These are phyloP conservation scores for Psylliodes chrysocephalus DNA, from an alignment of 2,888 invertebrate species.

Conservation along the genomic window DNA sequence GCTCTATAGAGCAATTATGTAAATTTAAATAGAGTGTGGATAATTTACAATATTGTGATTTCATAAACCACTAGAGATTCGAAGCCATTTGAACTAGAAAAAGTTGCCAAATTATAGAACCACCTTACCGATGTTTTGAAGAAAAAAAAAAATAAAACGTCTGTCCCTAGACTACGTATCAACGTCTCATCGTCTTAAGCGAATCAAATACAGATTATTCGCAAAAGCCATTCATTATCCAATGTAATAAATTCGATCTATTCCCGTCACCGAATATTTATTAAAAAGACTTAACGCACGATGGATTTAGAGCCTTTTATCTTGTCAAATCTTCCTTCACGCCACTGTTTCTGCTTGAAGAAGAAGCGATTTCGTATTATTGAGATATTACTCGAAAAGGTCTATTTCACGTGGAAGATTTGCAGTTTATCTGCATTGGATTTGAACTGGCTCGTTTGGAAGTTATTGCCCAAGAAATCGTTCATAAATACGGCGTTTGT, in stretches of 20 bases:
- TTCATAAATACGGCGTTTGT: slow-evolving; percentile 30
- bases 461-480: slow-evolving; percentile 27
- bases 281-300: slow-evolving; percentile 7
- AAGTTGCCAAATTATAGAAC: too few relatives aligned
- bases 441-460: slow-evolving; percentile 21
- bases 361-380: slow-evolving; percentile 33
- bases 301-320: slow-evolving; percentile 16
- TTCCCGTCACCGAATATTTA: slow-evolving; percentile 1
- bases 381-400: slow-evolving; percentile 32
- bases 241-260: not conserved
- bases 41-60: too few relatives aligned
- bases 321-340: slow-evolving; percentile 17
- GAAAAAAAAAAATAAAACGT: too few relatives aligned
- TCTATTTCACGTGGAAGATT: slow-evolving; percentile 31
- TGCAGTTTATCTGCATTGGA: slow-evolving; percentile 34
- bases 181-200: too few relatives aligned
- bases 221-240: not conserved
- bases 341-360: slow-evolving; percentile 13
- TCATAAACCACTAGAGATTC: too few relatives aligned
- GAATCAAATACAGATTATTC: not conserved
- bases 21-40: too few relatives aligned
- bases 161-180: too few relatives aligned
- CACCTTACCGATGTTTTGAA: too few relatives aligned
- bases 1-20: too few relatives aligned
- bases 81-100: too few relatives aligned